Evolutionary conservation across 2,797 vertebrate genomes (phyloP).

Genomic region (Poecilia picta): DNA sequence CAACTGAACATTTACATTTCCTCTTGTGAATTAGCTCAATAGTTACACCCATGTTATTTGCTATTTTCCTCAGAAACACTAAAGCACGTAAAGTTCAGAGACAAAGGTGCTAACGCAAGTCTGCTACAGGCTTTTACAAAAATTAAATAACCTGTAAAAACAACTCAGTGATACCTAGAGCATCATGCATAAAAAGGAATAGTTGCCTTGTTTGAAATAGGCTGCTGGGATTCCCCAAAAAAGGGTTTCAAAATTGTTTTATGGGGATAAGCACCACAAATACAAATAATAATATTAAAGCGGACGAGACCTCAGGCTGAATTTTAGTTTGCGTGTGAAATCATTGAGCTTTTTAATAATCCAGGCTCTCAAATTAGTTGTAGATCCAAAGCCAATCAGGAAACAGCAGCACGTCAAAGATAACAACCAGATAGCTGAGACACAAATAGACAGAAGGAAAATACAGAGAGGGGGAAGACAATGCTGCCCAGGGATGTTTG

Average conservation of each 20-base stretch:
- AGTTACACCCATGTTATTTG: not conserved
- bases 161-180: not conserved
- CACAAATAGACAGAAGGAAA: conserved; percentile 37
- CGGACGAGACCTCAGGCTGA: not conserved
- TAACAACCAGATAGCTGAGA: conserved; percentile 38
- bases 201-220: not conserved
- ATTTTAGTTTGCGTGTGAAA: conserved; percentile 1
- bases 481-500: conserved; percentile 43
- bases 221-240: not conserved
- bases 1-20: not conserved
- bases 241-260: not conserved
- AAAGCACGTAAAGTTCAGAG: not conserved
- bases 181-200: not conserved
- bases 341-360: conserved; percentile 7
- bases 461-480: conserved; percentile 39
- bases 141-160: not conserved
- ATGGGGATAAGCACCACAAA: not conserved
- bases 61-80: not conserved
- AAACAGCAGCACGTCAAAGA: conserved; percentile 13
- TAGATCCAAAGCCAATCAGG: conserved; percentile 23
- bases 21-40: not conserved
- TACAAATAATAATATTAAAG: not conserved
- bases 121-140: not conserved
- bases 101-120: not conserved
- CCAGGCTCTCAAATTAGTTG: conserved; percentile 18